phyloP scores from a whole-genome alignment of 1,140 invertebrate species.

The Zaprionus camerounensis region DNA sequence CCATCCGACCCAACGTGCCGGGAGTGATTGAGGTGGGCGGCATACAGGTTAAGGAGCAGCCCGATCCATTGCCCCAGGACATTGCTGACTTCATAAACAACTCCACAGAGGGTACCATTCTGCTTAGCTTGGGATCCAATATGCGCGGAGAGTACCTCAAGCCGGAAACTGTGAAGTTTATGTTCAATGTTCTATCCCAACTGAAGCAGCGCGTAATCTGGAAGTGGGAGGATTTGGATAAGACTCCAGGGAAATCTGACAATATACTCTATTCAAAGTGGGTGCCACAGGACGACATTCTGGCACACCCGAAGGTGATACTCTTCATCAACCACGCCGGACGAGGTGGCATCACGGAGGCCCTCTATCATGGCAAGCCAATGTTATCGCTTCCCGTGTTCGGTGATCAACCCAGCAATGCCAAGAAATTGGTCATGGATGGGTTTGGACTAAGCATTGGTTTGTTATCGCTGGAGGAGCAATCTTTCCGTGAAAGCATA shows the following conservation, averaged over 20 bases:
- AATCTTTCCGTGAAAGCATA: conserved; percentile 56
- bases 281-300: conserved; percentile 86
- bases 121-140: conserved; percentile 87
- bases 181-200: conserved; percentile 84
- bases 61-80: conserved; percentile 65
- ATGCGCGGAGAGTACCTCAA: conserved; percentile 83
- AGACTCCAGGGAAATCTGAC: conserved; percentile 82
- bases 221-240: conserved; percentile 84
- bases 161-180: conserved; percentile 73
- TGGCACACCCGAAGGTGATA: conserved; percentile 86
- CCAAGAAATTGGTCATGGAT: conserved; percentile 39
- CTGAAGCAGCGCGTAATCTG: conserved; percentile 85
- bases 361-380: conserved; percentile 85
- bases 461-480: conserved; percentile 85
- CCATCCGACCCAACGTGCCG: conserved; percentile 76
- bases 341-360: conserved; percentile 85
- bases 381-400: conserved; percentile 85
- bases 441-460: conserved; percentile 67
- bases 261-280: conserved; percentile 86
- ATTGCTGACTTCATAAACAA: conserved; percentile 55
- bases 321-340: conserved; percentile 90
- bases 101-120: conserved; percentile 83
- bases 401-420: conserved; percentile 74
- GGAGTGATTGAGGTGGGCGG: conserved; percentile 83
- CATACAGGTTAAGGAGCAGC: conserved; percentile 77